Evolutionary conservation across 2,113 vertebrate genomes (phyloP), one percentile per base, ranked within the genome.

Genomic region (Illadopsis cleaveri): DNA sequence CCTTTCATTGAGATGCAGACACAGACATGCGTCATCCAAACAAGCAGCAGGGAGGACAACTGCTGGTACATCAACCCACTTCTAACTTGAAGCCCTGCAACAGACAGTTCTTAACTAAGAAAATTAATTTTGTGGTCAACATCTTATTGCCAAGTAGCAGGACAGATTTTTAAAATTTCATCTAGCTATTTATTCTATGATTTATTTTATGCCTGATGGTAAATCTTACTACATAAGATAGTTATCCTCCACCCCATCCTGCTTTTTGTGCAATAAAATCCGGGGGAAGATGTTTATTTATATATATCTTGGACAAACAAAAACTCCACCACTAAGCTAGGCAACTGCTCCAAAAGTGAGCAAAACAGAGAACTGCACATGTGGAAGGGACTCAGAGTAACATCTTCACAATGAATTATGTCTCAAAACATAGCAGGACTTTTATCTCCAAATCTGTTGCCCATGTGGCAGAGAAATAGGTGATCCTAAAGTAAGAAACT

Each of bases 1-100:
- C 45, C 72, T 78, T 95, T 86, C 54, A 54, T 0, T 86, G 68
- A 83, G 37, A 83, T 73, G 71, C 82, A 91, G 70, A 78, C 61
- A 93, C 27, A 92, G 82, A 83, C 51, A 92, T 31, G 21, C 50
- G 90, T 47, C 62, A 95, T 47, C 71, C 68, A 90, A 92, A 73
- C 16, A 90, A 94, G 68, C 42, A 92, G 62, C 82, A 88, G 64
- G 42, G 38, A 90, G 50, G 85, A 73, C 76, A 92, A 70, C 50
- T 83, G 58, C 62, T 93, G 76, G 54, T 77, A 83, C 56, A 72
- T 50, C 71, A 88, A 83, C 35, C 37, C 42, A 81, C 69, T 93
- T 88, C 33, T 60, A 90, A 61, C 30, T 61, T 54, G n/a, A 89
- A 93, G 78, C 42, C 58, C 62, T 65, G 57, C 25, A 82, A 90